phyloP scores from a whole-genome alignment of 2,113 vertebrate species.

The Uropsilus gracilis region DNA sequence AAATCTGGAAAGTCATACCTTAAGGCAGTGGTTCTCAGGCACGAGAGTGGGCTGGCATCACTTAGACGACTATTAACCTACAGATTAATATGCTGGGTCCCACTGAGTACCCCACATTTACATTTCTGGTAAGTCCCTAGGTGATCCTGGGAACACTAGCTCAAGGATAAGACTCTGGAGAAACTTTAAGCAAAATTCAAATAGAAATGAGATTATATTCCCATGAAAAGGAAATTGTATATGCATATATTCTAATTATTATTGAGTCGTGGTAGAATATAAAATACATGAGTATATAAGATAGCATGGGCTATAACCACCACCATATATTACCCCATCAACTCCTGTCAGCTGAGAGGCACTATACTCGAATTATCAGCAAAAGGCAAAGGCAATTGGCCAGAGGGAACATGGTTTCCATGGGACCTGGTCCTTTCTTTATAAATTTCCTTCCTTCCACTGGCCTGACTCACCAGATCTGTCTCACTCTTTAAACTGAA shows the following conservation, averaged over 20 bases:
- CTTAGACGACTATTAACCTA: not conserved
- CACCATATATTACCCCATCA: not conserved
- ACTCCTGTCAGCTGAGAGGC: not conserved
- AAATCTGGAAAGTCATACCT: no score
- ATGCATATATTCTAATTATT: not conserved
- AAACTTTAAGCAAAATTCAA: not conserved
- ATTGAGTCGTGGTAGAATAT: not conserved
- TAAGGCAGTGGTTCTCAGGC: not conserved
- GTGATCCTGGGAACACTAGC: no score
- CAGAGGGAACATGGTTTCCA: not conserved
- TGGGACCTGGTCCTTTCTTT: not conserved
- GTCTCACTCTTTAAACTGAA: not conserved
- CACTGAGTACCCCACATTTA: not conserved
- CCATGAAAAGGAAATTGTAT: not conserved
- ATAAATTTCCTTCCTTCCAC: not conserved
- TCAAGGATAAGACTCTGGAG: not conserved
- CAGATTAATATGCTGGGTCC: accelerated
- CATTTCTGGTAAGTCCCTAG: not conserved
- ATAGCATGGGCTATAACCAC: not conserved
- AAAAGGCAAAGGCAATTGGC: not conserved
- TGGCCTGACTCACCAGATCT: not conserved
- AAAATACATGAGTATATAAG: not conserved
- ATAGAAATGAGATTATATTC: not conserved
- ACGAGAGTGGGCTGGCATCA: not conserved
- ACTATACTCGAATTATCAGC: not conserved